Conservation (phyloP, 2,113 vertebrate genomes). For the Chloropsis cyanopogon region DNA sequence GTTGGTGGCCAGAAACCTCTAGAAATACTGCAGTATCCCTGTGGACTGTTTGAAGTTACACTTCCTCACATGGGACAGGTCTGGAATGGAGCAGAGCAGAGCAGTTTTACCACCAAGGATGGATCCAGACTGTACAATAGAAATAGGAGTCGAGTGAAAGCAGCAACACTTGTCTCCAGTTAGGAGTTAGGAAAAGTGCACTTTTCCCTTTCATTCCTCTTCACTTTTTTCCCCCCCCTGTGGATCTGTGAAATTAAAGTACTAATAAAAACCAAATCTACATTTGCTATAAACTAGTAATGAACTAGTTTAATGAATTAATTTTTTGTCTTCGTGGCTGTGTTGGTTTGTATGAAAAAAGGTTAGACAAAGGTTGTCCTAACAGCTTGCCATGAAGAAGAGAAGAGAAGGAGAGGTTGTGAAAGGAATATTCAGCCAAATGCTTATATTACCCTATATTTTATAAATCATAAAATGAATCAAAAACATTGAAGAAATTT, state of each 20-base stretch:
- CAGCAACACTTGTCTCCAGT: not conserved
- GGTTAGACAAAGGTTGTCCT: not conserved
- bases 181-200: not conserved
- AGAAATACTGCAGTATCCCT: not conserved
- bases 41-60: not conserved
- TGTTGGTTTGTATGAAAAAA: not conserved
- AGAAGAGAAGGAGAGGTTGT: not conserved
- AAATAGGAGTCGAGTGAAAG: not conserved
- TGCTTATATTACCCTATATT: not conserved
- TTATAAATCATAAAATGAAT: not conserved
- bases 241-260: not conserved
- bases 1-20: not conserved
- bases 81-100: not conserved
- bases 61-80: not conserved
- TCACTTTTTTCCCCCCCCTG: not conserved
- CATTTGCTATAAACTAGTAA: not conserved
- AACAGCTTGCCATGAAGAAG: not conserved
- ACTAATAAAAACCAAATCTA: not conserved
- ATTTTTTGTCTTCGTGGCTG: not conserved
- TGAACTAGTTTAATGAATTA: no score
- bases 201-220: not conserved
- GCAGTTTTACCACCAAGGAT: not conserved
- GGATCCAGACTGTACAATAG: not conserved
- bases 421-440: not conserved
- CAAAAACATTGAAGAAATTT: not conserved